A percentile compares a stretch with the other conserved stretches of the same genome.
These are phyloP conservation scores for Lithophane semibrunnea DNA, from an alignment of 2,888 invertebrate genomes.

Conservation along the genomic window DNA sequence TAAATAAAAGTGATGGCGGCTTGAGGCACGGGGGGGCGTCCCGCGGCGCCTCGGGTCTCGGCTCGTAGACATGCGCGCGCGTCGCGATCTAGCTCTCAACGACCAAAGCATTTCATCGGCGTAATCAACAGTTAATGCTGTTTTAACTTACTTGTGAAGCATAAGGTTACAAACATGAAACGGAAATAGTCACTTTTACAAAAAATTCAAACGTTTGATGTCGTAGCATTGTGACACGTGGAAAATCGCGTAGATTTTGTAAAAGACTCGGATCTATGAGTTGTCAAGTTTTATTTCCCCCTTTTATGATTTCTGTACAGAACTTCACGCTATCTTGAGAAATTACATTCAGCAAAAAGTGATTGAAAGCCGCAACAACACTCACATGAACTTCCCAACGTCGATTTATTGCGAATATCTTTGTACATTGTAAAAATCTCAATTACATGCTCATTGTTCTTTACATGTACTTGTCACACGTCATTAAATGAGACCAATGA, in stretches of 20 bases:
- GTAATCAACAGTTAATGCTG: constrained; percentile 54
- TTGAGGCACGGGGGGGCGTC: constrained; percentile 75
- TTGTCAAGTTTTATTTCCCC: neutral
- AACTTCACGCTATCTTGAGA: neutral
- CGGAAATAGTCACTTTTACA: neutral
- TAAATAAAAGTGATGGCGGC: constrained; percentile 88
- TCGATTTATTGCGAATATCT: constrained; percentile 63
- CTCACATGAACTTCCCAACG: constrained; percentile 11
- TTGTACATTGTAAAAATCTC: constrained; percentile 83
- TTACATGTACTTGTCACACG: constrained; percentile 84
- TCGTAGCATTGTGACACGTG: constrained; percentile 1
- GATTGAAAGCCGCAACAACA: constrained; percentile 26
- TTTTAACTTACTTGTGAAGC: constrained; percentile 36
- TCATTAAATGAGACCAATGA: constrained; percentile 89
- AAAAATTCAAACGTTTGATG: neutral
- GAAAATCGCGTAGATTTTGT: neutral
- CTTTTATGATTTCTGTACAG: constrained; percentile 2
- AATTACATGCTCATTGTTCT: constrained; percentile 87
- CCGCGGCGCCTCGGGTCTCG: constrained; percentile 78
- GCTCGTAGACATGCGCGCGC: constrained; percentile 62
- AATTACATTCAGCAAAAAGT: constrained; percentile 1
- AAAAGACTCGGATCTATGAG: neutral
- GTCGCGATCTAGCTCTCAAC: constrained; percentile 59
- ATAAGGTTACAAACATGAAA: constrained; percentile 16
- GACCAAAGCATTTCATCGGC: constrained; percentile 50